These are phyloP conservation scores for Pinctada fucata DNA, from an alignment of 2,888 invertebrate genomes.

Conservation along the genomic window DNA sequence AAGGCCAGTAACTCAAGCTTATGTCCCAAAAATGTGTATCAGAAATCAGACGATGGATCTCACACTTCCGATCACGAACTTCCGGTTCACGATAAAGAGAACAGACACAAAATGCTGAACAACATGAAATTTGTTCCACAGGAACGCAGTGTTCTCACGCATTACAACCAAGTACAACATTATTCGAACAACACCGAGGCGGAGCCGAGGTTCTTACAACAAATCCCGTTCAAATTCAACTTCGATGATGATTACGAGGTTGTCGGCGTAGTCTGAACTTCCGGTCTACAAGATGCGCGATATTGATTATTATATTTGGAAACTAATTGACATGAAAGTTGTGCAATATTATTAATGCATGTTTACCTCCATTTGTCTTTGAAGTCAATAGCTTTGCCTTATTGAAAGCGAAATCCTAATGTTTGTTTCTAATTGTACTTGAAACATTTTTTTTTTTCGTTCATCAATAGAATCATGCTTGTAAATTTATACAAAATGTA, in stretches of 20 bases:
- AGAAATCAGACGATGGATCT: slow-evolving; percentile 25
- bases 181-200: slow-evolving; percentile 11
- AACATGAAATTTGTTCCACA: slow-evolving; percentile 59
- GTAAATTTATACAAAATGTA: no score
- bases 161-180: slow-evolving; percentile 28
- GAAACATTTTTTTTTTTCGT: no score
- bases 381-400: no score
- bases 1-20: slow-evolving; percentile 17
- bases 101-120: slow-evolving; percentile 51
- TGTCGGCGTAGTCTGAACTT: not conserved
- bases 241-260: slow-evolving; percentile 61
- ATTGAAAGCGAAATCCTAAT: no score
- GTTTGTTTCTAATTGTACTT: no score
- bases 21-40: slow-evolving; percentile 26
- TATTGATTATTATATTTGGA: no score
- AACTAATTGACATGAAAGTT: no score
- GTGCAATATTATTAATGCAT: no score
- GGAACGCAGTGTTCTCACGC: slow-evolving; percentile 52
- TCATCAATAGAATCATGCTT: no score
- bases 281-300: no score
- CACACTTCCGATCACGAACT: slow-evolving; percentile 11
- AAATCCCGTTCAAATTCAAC: slow-evolving; percentile 56
- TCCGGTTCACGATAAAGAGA: slow-evolving; percentile 14
- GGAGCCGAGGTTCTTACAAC: slow-evolving; percentile 51
- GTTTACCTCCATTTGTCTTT: no score